Evolutionary conservation across 1,140 invertebrate genomes (phyloP).

Genomic region (Acromyrmex heyeri): DNA sequence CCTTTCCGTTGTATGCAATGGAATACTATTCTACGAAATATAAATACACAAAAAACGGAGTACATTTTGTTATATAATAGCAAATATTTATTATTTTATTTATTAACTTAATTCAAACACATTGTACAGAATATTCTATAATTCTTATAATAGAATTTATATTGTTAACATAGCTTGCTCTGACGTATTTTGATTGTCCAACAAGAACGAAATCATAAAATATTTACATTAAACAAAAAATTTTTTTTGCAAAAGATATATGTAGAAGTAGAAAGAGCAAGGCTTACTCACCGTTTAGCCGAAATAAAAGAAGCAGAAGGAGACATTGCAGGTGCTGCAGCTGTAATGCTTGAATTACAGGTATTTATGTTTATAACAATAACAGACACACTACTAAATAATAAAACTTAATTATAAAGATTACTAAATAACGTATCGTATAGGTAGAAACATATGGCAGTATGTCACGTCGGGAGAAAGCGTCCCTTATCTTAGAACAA

Average conservation of each 20-base stretch:
- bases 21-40: too few species aligned
- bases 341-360: constrained; percentile 98
- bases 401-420: not conserved
- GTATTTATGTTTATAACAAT: constrained; percentile 63
- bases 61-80: too few species aligned
- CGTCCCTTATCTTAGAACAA: constrained; percentile 99
- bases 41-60: too few species aligned
- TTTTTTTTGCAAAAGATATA: constrained; percentile 91
- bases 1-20: too few species aligned
- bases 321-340: constrained; percentile 95
- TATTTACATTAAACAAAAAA: constrained; percentile 47
- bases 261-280: constrained; percentile 99
- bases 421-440: not conserved
- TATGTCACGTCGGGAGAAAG: constrained; percentile 99
- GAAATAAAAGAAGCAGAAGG: constrained; percentile 97
- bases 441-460: constrained; percentile 99
- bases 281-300: constrained; percentile 97
- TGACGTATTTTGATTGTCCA: too few species aligned
- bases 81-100: too few species aligned
- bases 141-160: too few species aligned
- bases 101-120: too few species aligned
- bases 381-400: not conserved
- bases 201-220: too few species aligned
- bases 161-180: too few species aligned
- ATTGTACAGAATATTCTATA: too few species aligned